Conservation (phyloP, 2,797 vertebrate genomes). For the Hippoglossus hippoglossus region DNA sequence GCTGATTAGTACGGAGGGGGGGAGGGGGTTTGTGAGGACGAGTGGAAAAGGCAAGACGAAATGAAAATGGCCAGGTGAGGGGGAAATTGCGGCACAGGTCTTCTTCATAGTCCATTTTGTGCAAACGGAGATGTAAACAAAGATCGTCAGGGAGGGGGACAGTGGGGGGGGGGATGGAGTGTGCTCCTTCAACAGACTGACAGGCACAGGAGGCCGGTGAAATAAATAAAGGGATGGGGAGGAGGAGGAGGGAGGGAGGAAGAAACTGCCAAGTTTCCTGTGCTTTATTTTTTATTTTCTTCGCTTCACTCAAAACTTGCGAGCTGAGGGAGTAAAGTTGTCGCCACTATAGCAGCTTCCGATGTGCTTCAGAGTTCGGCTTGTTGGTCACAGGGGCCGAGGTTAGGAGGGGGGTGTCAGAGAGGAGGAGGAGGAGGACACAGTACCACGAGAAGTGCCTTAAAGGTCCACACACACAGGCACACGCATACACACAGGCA, state of each 20-base stretch:
- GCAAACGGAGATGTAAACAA: constrained; percentile 84
- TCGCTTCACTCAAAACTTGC: constrained; percentile 49
- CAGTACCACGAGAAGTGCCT: constrained; percentile 69
- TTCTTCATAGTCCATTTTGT: constrained; percentile 75
- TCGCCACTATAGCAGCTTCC: constrained; percentile 73
- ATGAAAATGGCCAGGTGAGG: constrained; percentile 25
- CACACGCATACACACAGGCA: constrained; percentile 57
- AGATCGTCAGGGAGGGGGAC: constrained; percentile 43
- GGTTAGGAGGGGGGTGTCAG: not conserved
- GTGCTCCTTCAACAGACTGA: constrained; percentile 73
- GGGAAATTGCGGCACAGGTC: constrained; percentile 71
- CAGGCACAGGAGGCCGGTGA: constrained; percentile 61
- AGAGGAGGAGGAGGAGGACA: constrained; percentile 45
- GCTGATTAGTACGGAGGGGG: constrained; percentile 6
- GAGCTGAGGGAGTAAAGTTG: constrained; percentile 58
- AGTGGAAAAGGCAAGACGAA: constrained; percentile 14
- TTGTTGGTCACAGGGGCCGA: constrained; percentile 87
- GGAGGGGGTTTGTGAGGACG: constrained; percentile 11
- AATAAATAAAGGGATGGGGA: constrained; percentile 47
- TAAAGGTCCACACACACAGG: constrained; percentile 67
- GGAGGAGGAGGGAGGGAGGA: not conserved
- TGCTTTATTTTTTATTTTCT: constrained; percentile 63
- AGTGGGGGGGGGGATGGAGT: constrained; percentile 45
- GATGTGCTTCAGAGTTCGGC: constrained; percentile 75
- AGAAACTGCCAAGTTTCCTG: constrained; percentile 76